Base-by-base conservation (phyloP, 2,888 invertebrate genomes). In the Lottia gigantea region DNA sequence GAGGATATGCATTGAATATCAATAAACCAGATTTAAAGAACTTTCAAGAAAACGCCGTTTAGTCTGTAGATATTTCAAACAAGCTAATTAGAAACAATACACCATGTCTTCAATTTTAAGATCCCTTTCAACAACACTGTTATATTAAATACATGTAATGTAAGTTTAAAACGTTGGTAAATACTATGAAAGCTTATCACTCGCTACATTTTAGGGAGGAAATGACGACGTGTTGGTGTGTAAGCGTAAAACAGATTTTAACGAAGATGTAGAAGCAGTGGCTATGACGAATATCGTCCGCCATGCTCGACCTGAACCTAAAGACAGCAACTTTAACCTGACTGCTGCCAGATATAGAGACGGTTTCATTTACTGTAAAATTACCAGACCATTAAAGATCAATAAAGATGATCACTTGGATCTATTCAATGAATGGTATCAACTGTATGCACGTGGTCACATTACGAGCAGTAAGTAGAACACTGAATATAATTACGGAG, bases 371-470 rank as follows among this genome's bases (percentile, higher is more conserved):
- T 79, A 74, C 69, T 79, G 79, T 67, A 71, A 68, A 40, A 31
- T 78, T 15, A 67, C 68, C 26, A 63, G 77, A 19, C 72, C 73
- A 8, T 66, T 73, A 6, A 66, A 71, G 25, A 70, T 73, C 11
- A 31, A 63, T 25, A 47, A 71, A 4, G 64, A 64, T 31, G 67
- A 55, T 15, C 64, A 71, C 19, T 71, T 73, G 67, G 79, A 79
- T 40, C 64, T 79, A n/a, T 70, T 73, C 16, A 77, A 77, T 40
- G 76, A 76, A 61, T 79, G 79, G 79, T 74, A 71, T 62, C 79
- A 78, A 61, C 72, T 79, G 4, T 78, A 79, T 62, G 74, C 77
- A 12, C 64, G 69, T 14, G 79, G 79, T 14, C 67, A 67, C 25
- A 68, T 79, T 15, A 74, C 75, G 40, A 68, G 70, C 49, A 73